A percentile compares a stretch with the other conserved stretches of the same genome.
Conservation (phyloP, 1,140 invertebrate genomes). For the Nymphalis io region DNA sequence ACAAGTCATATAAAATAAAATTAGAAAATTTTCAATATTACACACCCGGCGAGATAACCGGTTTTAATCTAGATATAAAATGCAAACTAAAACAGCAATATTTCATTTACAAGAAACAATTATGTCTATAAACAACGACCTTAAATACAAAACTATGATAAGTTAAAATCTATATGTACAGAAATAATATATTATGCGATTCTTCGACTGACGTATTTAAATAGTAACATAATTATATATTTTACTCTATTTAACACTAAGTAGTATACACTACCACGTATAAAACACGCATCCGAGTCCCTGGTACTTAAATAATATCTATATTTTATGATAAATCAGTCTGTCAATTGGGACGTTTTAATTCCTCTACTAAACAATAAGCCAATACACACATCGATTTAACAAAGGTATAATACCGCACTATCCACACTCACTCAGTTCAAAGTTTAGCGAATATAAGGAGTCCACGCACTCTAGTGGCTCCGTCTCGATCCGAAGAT, state of each 20-base stretch:
- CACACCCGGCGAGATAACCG: slow-evolving; percentile 58
- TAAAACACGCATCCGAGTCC: slow-evolving; percentile 80
- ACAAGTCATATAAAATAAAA: slow-evolving; percentile 76
- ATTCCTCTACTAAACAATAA: slow-evolving; percentile 77
- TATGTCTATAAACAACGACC: slow-evolving; percentile 73
- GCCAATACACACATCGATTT: slow-evolving; percentile 70
- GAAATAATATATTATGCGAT: slow-evolving; percentile 78
- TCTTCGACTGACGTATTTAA: slow-evolving; percentile 74
- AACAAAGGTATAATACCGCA: slow-evolving; percentile 65
- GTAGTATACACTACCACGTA: slow-evolving; percentile 79
- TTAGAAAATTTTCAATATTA: slow-evolving; percentile 66
- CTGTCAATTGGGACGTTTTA: slow-evolving; percentile 80
- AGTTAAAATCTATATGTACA: slow-evolving; percentile 75
- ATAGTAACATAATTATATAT: slow-evolving; percentile 76
- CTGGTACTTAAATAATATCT: slow-evolving; percentile 69
- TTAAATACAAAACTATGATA: slow-evolving; percentile 54
- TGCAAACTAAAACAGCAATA: slow-evolving; percentile 80
- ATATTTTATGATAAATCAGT: slow-evolving; percentile 78
- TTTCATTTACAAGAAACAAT: slow-evolving; percentile 78
- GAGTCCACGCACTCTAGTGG: slow-evolving; percentile 33
- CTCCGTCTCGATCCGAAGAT: slow-evolving; percentile 7
- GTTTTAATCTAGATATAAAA: slow-evolving; percentile 76
- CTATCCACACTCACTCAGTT: slow-evolving; percentile 48
- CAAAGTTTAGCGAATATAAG: slow-evolving; percentile 26
- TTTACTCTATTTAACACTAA: slow-evolving; percentile 76